Percentiles rank a stretch among this genome's conserved stretches.
Evolutionary conservation across 2,888 invertebrate species (phyloP).

Genomic region (Pseudococcus jackbeardsleyi): DNA sequence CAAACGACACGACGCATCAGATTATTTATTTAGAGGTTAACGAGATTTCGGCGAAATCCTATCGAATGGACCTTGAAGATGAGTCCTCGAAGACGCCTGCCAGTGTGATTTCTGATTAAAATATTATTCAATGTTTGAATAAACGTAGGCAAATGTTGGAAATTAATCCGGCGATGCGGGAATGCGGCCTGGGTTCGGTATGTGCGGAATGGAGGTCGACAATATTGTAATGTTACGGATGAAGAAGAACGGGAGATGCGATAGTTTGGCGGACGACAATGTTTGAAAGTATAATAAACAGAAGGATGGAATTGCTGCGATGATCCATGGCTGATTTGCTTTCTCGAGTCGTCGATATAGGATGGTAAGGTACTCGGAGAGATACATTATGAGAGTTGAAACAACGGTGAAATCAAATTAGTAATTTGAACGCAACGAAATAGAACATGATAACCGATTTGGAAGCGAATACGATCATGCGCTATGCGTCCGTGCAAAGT

Average conservation of each 20-base stretch:
- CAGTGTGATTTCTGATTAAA: background rate
- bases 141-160: background rate
- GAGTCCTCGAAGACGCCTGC: background rate
- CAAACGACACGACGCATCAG: background rate
- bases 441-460: conserved; percentile 52
- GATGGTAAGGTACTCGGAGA: background rate
- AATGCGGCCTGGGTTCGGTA: background rate
- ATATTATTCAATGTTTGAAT: conserved; percentile 17
- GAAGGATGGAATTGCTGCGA: background rate
- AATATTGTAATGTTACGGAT: background rate
- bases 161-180: background rate
- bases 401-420: conserved; percentile 55
- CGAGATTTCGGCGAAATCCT: conserved; percentile 11
- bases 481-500: conserved; percentile 58
- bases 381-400: conserved; percentile 5
- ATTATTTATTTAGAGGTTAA: conserved; percentile 29
- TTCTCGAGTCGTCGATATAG: background rate
- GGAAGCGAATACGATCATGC: conserved; percentile 57
- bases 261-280: conserved; percentile 30
- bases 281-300: background rate
- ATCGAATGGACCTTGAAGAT: conserved; percentile 4
- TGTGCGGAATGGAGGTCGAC: background rate
- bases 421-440: conserved; percentile 53
- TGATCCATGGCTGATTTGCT: conserved; percentile 28
- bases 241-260: background rate